Evolutionary conservation across 2,113 vertebrate genomes (phyloP).

Genomic region (Elephas maximus): DNA sequence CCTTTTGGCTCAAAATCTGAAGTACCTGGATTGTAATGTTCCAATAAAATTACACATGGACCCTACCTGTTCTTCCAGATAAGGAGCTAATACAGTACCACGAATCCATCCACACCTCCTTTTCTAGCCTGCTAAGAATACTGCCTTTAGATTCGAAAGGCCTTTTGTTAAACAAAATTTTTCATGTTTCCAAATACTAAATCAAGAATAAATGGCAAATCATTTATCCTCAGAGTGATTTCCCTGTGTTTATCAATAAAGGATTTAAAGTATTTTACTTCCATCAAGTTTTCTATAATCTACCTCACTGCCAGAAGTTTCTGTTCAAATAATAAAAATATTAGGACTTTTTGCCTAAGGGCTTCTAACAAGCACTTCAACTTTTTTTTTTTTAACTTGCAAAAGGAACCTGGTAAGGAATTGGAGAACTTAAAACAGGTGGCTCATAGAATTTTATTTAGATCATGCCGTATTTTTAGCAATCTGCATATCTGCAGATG

Average conservation of each 20-base stretch:
- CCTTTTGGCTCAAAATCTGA: background rate
- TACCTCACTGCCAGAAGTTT: background rate
- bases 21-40: background rate
- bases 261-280: background rate
- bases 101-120: background rate
- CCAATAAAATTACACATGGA: background rate
- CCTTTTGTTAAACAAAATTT: background rate
- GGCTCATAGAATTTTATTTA: conserved; percentile 66
- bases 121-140: background rate
- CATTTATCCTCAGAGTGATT: background rate
- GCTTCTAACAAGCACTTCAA: background rate
- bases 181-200: conserved; percentile 46
- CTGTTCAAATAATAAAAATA: conserved; percentile 55
- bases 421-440: conserved; percentile 70
- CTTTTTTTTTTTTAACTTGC: conserved; percentile 48
- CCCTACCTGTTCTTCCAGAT: background rate
- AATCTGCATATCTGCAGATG: conserved; percentile 35
- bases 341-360: conserved; percentile 36
- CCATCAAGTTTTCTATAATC: background rate
- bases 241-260: background rate
- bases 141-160: background rate
- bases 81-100: background rate
- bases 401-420: conserved; percentile 66
- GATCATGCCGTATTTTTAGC: conserved; percentile 77
- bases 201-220: background rate